phyloP scores from a whole-genome alignment of 2,888 invertebrate species.

The Tribolium freemani region DNA sequence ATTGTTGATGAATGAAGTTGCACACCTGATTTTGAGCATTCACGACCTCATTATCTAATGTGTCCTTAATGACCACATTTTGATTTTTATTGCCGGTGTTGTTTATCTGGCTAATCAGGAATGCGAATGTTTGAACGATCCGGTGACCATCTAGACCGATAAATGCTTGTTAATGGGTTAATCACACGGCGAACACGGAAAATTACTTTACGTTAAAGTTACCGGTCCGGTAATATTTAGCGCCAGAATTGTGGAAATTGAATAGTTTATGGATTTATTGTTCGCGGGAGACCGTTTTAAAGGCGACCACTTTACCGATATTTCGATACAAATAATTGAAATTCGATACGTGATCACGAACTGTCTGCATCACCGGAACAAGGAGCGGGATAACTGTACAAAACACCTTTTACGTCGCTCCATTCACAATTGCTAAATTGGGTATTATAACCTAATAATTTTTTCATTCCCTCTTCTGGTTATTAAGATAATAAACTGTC shows the following conservation, averaged over 20 bases:
- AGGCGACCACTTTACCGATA: background rate
- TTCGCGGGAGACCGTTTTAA: background rate
- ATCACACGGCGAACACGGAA: background rate
- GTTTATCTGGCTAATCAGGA: background rate
- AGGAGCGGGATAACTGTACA: background rate
- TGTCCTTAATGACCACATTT: slow-evolving; percentile 1
- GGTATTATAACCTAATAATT: background rate
- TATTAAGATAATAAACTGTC: background rate
- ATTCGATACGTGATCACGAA: background rate
- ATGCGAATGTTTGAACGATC: background rate
- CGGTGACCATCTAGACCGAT: background rate
- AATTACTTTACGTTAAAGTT: background rate
- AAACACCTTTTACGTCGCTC: background rate
- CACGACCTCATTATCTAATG: background rate
- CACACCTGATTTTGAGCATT: background rate
- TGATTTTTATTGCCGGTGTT: background rate
- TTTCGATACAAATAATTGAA: background rate
- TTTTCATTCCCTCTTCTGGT: background rate
- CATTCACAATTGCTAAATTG: background rate
- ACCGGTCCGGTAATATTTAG: background rate
- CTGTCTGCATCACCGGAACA: background rate
- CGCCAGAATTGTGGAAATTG: background rate
- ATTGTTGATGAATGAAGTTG: background rate
- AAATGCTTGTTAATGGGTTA: background rate
- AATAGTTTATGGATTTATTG: background rate